Evolutionary conservation across 2,797 vertebrate genomes (phyloP).

Genomic region (Cirrhinus molitorella): DNA sequence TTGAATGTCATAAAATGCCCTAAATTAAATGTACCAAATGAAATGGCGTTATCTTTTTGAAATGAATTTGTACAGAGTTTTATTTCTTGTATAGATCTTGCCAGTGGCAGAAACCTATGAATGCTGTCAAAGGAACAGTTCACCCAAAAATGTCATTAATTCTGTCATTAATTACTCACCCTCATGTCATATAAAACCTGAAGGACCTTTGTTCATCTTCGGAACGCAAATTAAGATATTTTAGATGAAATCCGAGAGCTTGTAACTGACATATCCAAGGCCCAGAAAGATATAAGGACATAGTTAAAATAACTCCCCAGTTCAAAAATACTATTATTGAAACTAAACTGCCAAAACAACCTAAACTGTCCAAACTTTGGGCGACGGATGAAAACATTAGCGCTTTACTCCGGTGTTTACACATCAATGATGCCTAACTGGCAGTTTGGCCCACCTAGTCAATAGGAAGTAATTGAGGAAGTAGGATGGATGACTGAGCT

Average conservation of each 20-base stretch:
- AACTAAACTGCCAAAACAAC: neutral
- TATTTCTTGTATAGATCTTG: conserved; percentile 1
- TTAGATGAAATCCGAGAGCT: too few species aligned
- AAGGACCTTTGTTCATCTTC: too few species aligned
- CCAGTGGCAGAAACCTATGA: neutral
- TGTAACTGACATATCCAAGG: too few species aligned
- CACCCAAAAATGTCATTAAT: too few species aligned
- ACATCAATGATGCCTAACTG: neutral
- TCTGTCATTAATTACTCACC: too few species aligned
- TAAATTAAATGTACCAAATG: conserved; percentile 6
- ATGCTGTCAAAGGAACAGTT: neutral
- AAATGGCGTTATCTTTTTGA: neutral
- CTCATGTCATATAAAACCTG: too few species aligned
- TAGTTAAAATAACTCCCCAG: too few species aligned
- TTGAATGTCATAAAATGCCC: conserved; percentile 54
- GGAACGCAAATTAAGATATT: too few species aligned
- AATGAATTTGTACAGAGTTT: neutral
- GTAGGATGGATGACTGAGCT: conserved; percentile 6
- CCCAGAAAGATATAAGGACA: too few species aligned
- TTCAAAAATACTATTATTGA: neutral
- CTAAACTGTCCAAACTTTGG: neutral
- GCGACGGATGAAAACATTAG: neutral
- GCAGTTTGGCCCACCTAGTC: neutral
- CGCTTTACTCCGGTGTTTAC: neutral
- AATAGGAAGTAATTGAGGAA: conserved; percentile 5